Conservation (phyloP, 2,797 vertebrate species). For the Denticeps clupeoides region DNA sequence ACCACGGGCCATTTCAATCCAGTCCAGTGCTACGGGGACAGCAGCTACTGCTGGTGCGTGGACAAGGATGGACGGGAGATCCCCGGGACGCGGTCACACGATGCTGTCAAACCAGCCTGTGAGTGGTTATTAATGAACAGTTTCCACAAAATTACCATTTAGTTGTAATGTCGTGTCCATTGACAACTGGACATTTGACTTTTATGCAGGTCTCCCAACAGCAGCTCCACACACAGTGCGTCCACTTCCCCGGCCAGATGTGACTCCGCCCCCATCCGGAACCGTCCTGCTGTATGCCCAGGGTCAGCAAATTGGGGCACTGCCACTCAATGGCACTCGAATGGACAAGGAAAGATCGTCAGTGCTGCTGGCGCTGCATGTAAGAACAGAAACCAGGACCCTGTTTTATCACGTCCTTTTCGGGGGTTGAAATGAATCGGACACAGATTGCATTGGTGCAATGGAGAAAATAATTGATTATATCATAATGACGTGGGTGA, state of each 20-base stretch:
- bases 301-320: constrained; percentile 84
- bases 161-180: neutral
- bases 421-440: too few species aligned
- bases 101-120: constrained; percentile 76
- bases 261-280: constrained; percentile 62
- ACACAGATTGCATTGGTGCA: too few species aligned
- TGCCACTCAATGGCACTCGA: constrained; percentile 78
- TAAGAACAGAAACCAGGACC: too few species aligned
- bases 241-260: constrained; percentile 69
- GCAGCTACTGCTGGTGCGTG: constrained; percentile 70
- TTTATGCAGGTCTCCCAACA: constrained; percentile 68
- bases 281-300: constrained; percentile 80
- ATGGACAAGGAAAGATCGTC: constrained; percentile 66
- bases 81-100: constrained; percentile 74
- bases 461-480: too few species aligned
- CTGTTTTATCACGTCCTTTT: too few species aligned
- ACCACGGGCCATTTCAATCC: constrained; percentile 55
- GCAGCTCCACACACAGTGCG: constrained; percentile 62
- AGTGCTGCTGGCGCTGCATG: constrained; percentile 80
- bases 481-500: too few species aligned
- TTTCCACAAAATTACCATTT: neutral
- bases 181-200: neutral
- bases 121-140: constrained; percentile 33
- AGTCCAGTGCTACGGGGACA: constrained; percentile 65
- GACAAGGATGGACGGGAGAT: constrained; percentile 76